phyloP scores from a whole-genome alignment of 2,888 invertebrate species.

The Microctonus aethiopoides region DNA sequence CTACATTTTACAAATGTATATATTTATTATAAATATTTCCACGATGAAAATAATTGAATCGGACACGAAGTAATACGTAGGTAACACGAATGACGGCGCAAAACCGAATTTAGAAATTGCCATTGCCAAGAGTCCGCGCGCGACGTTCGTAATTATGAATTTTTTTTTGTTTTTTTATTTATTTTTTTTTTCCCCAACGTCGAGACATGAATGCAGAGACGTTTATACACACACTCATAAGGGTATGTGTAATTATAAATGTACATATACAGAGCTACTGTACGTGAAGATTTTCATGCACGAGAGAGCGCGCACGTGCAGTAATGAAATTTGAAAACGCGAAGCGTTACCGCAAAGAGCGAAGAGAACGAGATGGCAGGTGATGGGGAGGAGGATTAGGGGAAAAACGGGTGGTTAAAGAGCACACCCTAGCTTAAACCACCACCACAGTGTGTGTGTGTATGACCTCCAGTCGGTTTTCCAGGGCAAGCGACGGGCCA shows the following conservation, averaged over 20 bases:
- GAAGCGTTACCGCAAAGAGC: constrained; percentile 46
- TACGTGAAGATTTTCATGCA: constrained; percentile 50
- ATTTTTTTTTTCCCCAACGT: neutral
- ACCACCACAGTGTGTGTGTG: neutral
- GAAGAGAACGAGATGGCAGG: constrained; percentile 26
- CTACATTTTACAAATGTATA: too few relatives aligned
- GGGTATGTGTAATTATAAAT: neutral
- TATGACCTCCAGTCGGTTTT: constrained; percentile 2
- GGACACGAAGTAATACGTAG: neutral
- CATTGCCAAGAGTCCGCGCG: neutral
- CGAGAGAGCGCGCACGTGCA: constrained; percentile 48
- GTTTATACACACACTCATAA: neutral
- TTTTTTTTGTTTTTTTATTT: too few relatives aligned
- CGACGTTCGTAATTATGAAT: constrained; percentile 8
- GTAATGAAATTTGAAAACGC: constrained; percentile 61
- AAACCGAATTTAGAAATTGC: too few relatives aligned
- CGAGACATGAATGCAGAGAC: neutral
- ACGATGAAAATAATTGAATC: neutral
- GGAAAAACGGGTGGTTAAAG: constrained; percentile 22
- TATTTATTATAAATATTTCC: too few relatives aligned
- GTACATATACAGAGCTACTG: neutral
- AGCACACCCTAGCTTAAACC: constrained; percentile 17
- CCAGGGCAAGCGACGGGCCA: constrained; percentile 38
- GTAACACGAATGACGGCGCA: neutral
- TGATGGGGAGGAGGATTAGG: neutral